Evolutionary conservation across 2,797 vertebrate species (phyloP).

Genomic region (Typhlichthys subterraneus): DNA sequence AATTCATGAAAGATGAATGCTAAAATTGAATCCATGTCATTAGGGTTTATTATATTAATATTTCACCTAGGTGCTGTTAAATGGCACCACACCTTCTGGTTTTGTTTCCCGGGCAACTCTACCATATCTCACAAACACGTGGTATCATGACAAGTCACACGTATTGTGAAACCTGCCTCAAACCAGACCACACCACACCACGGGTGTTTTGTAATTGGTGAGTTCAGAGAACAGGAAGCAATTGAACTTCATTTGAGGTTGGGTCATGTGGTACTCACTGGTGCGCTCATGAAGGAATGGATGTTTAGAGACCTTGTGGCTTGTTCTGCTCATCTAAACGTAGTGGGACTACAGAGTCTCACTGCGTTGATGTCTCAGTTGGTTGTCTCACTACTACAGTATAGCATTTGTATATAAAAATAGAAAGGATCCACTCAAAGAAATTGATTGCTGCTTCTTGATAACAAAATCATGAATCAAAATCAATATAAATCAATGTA

Average conservation of each 20-base stretch:
- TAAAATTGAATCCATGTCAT: slow-evolving; percentile 60
- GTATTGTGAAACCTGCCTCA: slow-evolving; percentile 20
- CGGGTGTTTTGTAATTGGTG: background rate
- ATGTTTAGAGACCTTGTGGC: slow-evolving; percentile 58
- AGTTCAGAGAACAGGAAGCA: background rate
- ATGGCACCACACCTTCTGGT: slow-evolving; percentile 43
- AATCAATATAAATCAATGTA: too few species aligned
- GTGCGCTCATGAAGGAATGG: slow-evolving; percentile 29
- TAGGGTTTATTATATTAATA: slow-evolving; percentile 61
- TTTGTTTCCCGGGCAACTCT: slow-evolving; percentile 43
- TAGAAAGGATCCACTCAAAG: too few species aligned
- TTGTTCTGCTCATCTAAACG: slow-evolving; percentile 61
- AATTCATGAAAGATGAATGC: slow-evolving; percentile 60
- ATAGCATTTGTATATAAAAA: too few species aligned
- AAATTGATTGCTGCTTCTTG: too few species aligned
- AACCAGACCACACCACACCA: background rate
- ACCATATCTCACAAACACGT: slow-evolving; percentile 18
- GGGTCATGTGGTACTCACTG: too few species aligned
- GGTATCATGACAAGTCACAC: slow-evolving; percentile 20
- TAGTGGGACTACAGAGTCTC: slow-evolving; percentile 12
- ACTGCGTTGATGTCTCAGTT: too few species aligned
- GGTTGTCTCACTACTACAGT: too few species aligned
- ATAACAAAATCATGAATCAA: too few species aligned
- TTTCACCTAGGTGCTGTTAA: slow-evolving; percentile 37
- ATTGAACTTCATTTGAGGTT: slow-evolving; percentile 4